Evolutionary conservation across 2,113 vertebrate species (phyloP), one percentile per base, ranked within the genome.

Genomic region (Seriola dumerili): DNA sequence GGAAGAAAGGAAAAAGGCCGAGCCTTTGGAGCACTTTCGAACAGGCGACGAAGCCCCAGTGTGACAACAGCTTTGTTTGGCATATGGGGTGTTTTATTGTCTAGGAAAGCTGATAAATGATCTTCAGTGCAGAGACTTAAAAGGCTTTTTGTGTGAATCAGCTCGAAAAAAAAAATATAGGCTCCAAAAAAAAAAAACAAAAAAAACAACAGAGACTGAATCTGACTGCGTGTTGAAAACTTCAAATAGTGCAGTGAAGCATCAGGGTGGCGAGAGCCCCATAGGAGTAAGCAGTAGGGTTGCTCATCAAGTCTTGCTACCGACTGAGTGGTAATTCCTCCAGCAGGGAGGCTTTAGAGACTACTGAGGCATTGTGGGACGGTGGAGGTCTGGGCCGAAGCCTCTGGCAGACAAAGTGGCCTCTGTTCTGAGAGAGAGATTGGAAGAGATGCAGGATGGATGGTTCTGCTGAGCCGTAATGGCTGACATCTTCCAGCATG

Each of bases 31-130:
- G 83, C 38, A 23, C 70, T 50, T 69, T 70, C 19, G 1, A 83
- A 80, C 50, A 3, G 75, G 40, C 63, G 71, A 25, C 32, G 63
- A 66, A 78, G 69, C 32, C 55, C 85, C 67, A 17, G 46, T 72
- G 80, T 57, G 81, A 73, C 76, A 84, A 61, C 88, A 48, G 88
- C 86, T 90, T 89, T 83, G 83, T 90, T 85, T 68, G 16, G 81
- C 90, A 88, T 87, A 89, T 76, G 85, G 86, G 74, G 64, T 36
- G 71, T 76, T 88, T 82, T 72, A 84, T 89, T 85, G 85, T 88
- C 23, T 72, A 11, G 83, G 84, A 85, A 89, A 91, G 92, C 85
- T 86, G 90, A 93, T 95, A 93, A 95, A 88, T 95, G 91, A 89
- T 93, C 85, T 81, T 82, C 86, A 85, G 85, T 57, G 73, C 68